phyloP scores from a whole-genome alignment of 2,888 invertebrate genomes.

The Bombylius discolor region DNA sequence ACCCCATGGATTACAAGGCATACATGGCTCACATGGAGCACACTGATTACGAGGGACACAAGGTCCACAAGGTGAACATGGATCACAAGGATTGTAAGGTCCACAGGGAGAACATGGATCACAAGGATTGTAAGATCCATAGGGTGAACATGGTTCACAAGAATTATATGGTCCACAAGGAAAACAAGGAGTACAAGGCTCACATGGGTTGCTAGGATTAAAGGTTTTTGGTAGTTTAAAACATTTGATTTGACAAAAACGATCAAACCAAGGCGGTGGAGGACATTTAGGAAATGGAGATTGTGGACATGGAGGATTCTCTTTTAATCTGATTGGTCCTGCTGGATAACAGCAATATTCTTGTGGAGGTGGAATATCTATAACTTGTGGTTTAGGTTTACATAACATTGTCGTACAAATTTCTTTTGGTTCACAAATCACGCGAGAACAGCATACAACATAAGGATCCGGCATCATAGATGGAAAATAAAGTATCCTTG shows the following conservation, averaged over 20 bases:
- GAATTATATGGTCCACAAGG: conserved; percentile 17
- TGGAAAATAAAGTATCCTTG: conserved; percentile 28
- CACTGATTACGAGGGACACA: conserved; percentile 10
- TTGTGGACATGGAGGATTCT: conserved; percentile 25
- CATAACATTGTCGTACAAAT: conserved; percentile 30
- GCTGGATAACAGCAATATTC: conserved; percentile 31
- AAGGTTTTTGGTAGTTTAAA: neutral
- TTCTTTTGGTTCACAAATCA: conserved; percentile 29
- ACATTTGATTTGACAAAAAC: no score
- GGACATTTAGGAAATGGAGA: conserved; percentile 23
- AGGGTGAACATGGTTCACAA: neutral
- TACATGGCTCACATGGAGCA: neutral
- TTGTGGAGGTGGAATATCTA: conserved; percentile 30
- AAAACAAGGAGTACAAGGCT: conserved; percentile 1
- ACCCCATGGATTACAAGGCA: conserved; percentile 3
- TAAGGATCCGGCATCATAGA: conserved; percentile 30
- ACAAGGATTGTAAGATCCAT: neutral
- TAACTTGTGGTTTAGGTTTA: conserved; percentile 30
- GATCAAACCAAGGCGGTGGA: neutral
- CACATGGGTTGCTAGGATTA: conserved; percentile 1
- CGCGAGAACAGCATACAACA: conserved; percentile 29
- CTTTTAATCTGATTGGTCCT: conserved; percentile 27
- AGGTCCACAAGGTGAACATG: conserved; percentile 11
- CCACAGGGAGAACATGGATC: neutral
- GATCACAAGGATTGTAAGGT: neutral